phyloP scores from a whole-genome alignment of 2,888 invertebrate species.

The Acronicta alni region DNA sequence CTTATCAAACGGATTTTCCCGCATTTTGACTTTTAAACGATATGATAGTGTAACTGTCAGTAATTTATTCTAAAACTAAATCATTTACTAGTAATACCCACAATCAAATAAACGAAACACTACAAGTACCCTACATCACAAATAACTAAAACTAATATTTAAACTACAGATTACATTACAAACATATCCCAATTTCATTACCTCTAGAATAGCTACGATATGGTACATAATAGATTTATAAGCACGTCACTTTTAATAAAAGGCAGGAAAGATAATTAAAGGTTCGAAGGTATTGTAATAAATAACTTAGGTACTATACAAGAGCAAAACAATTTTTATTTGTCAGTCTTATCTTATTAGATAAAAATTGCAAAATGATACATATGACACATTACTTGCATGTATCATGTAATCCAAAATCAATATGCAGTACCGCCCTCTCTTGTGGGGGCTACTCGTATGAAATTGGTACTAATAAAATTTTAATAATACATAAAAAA shows the following conservation, averaged over 20 bases:
- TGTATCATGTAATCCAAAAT: constrained; percentile 4
- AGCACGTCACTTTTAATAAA: constrained; percentile 66
- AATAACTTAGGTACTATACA: constrained; percentile 5
- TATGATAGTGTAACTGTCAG: constrained; percentile 24
- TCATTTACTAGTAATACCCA: neutral
- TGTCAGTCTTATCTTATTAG: constrained; percentile 1
- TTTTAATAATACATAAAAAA: too few relatives aligned
- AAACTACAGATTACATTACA: constrained; percentile 29
- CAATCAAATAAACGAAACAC: constrained; percentile 3
- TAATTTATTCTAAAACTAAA: constrained; percentile 27
- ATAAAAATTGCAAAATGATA: constrained; percentile 26
- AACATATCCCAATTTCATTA: constrained; percentile 36
- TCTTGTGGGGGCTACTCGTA: constrained; percentile 12
- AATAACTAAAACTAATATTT: constrained; percentile 23
- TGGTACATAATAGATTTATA: constrained; percentile 73
- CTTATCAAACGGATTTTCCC: too few relatives aligned
- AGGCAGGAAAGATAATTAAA: neutral
- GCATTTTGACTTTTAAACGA: neutral
- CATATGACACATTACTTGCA: constrained; percentile 8
- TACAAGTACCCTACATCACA: constrained; percentile 13
- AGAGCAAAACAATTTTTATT: neutral
- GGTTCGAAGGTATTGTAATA: neutral
- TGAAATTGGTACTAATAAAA: constrained; percentile 5
- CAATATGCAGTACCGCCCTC: constrained; percentile 19
- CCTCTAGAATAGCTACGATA: constrained; percentile 80